These are phyloP conservation scores for Drosophila grimshawi DNA, from an alignment of 1,140 invertebrate species.

Conservation along the genomic window DNA sequence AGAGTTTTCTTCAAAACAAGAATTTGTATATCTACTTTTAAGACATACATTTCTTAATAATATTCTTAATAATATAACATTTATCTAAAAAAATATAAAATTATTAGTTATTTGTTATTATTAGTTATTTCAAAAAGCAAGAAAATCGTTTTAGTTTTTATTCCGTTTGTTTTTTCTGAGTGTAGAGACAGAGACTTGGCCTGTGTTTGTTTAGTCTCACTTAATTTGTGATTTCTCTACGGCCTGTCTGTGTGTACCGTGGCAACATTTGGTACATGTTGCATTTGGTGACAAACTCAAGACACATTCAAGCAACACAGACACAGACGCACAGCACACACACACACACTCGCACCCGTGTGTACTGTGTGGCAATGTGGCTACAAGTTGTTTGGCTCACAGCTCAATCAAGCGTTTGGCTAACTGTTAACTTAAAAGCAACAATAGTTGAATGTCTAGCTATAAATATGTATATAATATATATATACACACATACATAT, in stretches of 20 bases:
- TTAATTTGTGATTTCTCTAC: constrained; percentile 64
- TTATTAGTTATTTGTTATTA: too few species aligned
- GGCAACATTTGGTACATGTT: constrained; percentile 68
- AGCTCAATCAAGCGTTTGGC: constrained; percentile 71
- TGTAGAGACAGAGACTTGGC: too few species aligned
- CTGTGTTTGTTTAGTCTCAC: constrained; percentile 59
- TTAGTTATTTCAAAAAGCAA: too few species aligned
- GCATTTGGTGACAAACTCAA: constrained; percentile 67
- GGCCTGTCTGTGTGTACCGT: constrained; percentile 27
- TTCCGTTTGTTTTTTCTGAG: too few species aligned
- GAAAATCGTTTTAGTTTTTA: too few species aligned
- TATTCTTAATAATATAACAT: too few species aligned
- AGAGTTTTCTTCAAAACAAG: too few species aligned
- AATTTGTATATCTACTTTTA: too few species aligned
- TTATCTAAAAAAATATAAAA: too few species aligned
- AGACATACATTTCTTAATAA: too few species aligned
- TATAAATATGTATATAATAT: constrained; percentile 24
- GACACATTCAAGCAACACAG: constrained; percentile 7
- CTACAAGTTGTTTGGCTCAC: constrained; percentile 33
- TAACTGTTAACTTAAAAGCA: constrained; percentile 61
- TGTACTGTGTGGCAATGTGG: constrained; percentile 63
- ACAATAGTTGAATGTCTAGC: constrained; percentile 23
- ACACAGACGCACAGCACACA: constrained; percentile 11
- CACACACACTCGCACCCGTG: background rate
- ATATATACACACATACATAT: constrained; percentile 23